phyloP scores from a whole-genome alignment of 1,140 invertebrate species.

The Dinoponera quadriceps region DNA sequence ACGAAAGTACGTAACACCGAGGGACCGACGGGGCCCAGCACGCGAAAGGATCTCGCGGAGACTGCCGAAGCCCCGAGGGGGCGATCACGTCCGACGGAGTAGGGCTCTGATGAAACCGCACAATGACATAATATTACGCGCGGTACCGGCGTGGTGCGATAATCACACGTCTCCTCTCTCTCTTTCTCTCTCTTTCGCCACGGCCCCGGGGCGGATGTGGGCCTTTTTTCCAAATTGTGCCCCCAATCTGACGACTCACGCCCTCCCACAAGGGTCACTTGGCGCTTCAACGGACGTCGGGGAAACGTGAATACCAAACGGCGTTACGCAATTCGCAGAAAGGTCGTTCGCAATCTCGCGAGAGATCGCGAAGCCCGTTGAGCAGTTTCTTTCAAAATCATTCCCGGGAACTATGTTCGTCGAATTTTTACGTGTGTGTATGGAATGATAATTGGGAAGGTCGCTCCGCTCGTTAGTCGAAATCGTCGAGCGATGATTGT shows the following conservation, averaged over 20 bases:
- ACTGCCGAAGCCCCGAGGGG: conserved; percentile 37
- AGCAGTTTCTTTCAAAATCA: too few species aligned
- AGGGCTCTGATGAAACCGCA: conserved; percentile 68
- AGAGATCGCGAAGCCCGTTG: neutral
- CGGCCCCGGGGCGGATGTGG: conserved; percentile 1
- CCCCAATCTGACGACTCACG: conserved; percentile 15
- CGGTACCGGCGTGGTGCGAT: conserved; percentile 68
- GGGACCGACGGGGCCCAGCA: conserved; percentile 18
- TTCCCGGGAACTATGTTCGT: neutral
- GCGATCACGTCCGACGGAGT: conserved; percentile 22
- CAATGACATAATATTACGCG: conserved; percentile 80
- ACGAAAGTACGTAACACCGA: conserved; percentile 42
- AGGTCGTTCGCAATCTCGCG: neutral
- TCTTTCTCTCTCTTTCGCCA: conserved; percentile 45
- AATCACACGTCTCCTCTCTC: conserved; percentile 72
- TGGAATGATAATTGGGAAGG: too few species aligned
- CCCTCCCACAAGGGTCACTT: conserved; percentile 1
- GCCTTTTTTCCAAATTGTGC: conserved; percentile 26
- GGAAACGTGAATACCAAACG: conserved; percentile 12
- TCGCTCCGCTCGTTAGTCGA: too few species aligned
- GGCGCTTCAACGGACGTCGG: neutral
- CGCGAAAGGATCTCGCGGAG: conserved; percentile 26
- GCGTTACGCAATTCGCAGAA: neutral
- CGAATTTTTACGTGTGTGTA: too few species aligned
- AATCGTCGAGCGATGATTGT: too few species aligned